Evolutionary conservation across 1,140 invertebrate species (phyloP).

Genomic region (Cataglyphis hispanica): DNA sequence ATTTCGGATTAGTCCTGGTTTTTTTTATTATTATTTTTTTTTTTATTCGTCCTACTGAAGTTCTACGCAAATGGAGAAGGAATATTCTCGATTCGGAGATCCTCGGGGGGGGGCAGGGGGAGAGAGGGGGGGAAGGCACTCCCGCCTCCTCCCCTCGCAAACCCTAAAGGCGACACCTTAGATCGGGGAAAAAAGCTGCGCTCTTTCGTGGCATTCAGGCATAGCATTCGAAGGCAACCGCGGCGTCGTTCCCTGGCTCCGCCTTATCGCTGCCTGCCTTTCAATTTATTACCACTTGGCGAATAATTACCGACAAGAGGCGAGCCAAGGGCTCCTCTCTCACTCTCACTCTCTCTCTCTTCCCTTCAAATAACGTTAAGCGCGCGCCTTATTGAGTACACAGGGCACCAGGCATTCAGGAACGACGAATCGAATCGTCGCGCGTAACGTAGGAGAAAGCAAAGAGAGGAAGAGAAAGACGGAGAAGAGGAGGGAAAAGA

Average conservation of each 20-base stretch:
- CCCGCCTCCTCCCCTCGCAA: constrained; percentile 2
- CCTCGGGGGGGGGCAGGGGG: neutral
- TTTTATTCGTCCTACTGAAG: neutral
- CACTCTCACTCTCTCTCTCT: constrained; percentile 10
- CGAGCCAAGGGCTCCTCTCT: constrained; percentile 61
- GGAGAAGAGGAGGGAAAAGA: constrained; percentile 45
- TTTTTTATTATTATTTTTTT: constrained; percentile 24
- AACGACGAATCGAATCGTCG: constrained; percentile 65
- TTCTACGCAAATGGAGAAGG: constrained; percentile 2
- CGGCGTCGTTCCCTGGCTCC: constrained; percentile 40
- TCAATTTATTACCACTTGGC: constrained; percentile 82
- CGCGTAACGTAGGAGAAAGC: constrained; percentile 36
- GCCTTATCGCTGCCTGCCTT: constrained; percentile 74
- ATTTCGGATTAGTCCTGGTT: neutral
- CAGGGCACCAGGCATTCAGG: constrained; percentile 71
- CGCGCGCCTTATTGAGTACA: constrained; percentile 74
- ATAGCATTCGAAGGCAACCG: constrained; percentile 26
- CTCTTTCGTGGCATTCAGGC: constrained; percentile 35
- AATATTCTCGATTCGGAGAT: constrained; percentile 20
- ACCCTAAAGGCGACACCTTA: constrained; percentile 47
- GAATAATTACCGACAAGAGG: constrained; percentile 81
- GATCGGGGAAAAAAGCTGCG: constrained; percentile 35
- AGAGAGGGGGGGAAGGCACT: too few relatives aligned
- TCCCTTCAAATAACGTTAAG: constrained; percentile 72
- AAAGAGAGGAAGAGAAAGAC: constrained; percentile 4